Evolutionary conservation across 2,888 invertebrate genomes (phyloP).

Genomic region (Mesorhabditis sp.): DNA sequence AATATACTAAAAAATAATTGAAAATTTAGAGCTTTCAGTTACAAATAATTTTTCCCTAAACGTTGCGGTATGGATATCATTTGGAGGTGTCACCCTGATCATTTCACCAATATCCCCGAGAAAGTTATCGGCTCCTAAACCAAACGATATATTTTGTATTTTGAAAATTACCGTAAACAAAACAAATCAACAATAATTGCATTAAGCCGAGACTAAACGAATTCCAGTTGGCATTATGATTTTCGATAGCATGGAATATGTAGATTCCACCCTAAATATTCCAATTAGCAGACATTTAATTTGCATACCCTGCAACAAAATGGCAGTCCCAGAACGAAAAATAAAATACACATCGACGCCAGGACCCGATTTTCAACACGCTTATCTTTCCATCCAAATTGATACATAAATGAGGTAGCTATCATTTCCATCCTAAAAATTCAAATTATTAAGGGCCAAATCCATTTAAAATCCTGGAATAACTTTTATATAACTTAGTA

Average conservation of each 20-base stretch:
- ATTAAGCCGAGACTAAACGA: constrained; percentile 46
- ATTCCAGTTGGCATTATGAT: constrained; percentile 55
- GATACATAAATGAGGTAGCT: constrained; percentile 49
- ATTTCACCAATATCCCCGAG: constrained; percentile 44
- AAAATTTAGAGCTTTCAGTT: background rate
- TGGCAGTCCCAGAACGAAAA: constrained; percentile 52
- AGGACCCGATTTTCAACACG: constrained; percentile 45
- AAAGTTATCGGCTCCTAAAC: constrained; percentile 44
- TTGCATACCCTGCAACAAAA: constrained; percentile 43
- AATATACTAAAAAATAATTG: constrained; percentile 8
- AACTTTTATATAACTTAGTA: constrained; percentile 3
- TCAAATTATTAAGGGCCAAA: background rate
- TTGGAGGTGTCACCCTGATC: constrained; percentile 19
- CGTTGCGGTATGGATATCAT: background rate
- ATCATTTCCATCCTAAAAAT: constrained; percentile 53
- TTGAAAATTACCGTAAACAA: constrained; percentile 37
- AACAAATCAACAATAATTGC: constrained; percentile 47
- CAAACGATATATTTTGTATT: background rate
- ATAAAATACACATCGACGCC: constrained; percentile 39
- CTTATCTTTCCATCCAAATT: constrained; percentile 45
- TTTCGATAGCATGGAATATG: constrained; percentile 55
- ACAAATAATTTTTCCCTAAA: background rate
- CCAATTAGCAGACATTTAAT: background rate
- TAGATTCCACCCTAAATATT: constrained; percentile 49
- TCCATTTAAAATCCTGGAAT: background rate